A percentile compares a stretch with the other conserved stretches of the same genome.
Conservation (phyloP, 2,113 vertebrate species). For the Cardinalis cardinalis region DNA sequence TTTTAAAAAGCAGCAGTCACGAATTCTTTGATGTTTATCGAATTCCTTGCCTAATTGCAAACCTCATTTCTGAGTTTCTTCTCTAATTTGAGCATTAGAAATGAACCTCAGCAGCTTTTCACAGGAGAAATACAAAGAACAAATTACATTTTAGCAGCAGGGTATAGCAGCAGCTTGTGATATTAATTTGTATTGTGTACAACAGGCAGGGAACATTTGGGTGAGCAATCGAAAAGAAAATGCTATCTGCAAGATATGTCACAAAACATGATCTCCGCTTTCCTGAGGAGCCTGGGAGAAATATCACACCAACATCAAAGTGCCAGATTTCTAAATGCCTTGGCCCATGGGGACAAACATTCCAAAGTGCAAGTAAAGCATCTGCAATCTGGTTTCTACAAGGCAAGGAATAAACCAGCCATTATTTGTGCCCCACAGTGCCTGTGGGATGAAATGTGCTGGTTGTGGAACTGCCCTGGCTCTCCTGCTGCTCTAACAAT, state of each 20-base stretch:
- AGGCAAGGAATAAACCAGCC: not conserved
- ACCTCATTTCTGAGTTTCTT: not conserved
- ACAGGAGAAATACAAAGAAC: not conserved
- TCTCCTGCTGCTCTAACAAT: not conserved
- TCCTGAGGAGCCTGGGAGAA: constrained; percentile 23
- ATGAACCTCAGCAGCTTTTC: not conserved
- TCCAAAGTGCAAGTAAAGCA: not conserved
- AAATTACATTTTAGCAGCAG: not conserved
- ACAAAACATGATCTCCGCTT: not conserved
- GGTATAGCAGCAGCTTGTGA: not conserved
- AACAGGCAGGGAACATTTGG: constrained; percentile 1
- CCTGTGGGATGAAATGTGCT: not conserved
- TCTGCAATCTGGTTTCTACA: not conserved
- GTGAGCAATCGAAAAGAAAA: constrained; percentile 16
- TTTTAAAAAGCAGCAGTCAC: not conserved
- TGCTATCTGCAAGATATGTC: not conserved
- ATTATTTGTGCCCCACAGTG: not conserved
- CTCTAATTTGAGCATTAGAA: constrained; percentile 3
- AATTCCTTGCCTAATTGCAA: not conserved
- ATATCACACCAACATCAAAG: not conserved
- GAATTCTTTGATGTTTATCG: not conserved
- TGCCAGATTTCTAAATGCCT: constrained; percentile 1
- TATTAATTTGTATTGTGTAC: not conserved
- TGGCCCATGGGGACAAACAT: not conserved
- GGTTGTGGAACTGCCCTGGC: not conserved